Conservation (phyloP, 2,888 invertebrate species). For the Polydrusus cervinus region DNA sequence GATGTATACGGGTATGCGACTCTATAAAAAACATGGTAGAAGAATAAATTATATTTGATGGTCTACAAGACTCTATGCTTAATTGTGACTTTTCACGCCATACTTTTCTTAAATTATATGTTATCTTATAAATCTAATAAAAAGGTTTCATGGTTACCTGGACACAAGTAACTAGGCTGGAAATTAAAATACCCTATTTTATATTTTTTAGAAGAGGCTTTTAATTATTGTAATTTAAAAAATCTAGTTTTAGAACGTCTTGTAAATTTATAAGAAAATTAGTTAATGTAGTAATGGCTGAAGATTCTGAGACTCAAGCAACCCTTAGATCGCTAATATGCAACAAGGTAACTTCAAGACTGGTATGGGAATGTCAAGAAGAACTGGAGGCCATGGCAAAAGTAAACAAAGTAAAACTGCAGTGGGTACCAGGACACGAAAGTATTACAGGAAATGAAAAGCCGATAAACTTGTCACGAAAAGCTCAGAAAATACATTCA, state of each 20-base stretch:
- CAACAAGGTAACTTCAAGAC: too few relatives aligned
- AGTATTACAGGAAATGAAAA: too few relatives aligned
- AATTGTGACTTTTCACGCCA: constrained; percentile 31
- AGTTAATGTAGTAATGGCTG: neutral
- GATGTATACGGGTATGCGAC: constrained; percentile 20
- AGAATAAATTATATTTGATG: constrained; percentile 30
- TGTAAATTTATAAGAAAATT: neutral
- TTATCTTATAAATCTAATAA: constrained; percentile 6
- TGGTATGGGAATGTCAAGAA: too few relatives aligned
- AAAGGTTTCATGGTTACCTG: constrained; percentile 4
- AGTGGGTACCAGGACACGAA: too few relatives aligned
- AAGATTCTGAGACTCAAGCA: too few relatives aligned
- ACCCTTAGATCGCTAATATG: too few relatives aligned
- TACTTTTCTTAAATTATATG: constrained; percentile 4
- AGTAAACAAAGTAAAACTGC: too few relatives aligned
- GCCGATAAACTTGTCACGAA: too few relatives aligned
- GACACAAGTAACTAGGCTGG: neutral
- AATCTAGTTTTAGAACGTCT: neutral
- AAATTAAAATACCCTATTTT: neutral
- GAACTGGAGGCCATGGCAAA: too few relatives aligned
- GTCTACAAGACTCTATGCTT: constrained; percentile 21
- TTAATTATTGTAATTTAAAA: too few relatives aligned
- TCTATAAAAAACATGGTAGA: constrained; percentile 22
- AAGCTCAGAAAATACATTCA: too few relatives aligned
- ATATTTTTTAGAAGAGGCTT: neutral